A percentile compares a stretch with the other conserved stretches of the same genome.
phyloP scores from a whole-genome alignment of 2,888 invertebrate genomes.

The Parnassius smintheus region DNA sequence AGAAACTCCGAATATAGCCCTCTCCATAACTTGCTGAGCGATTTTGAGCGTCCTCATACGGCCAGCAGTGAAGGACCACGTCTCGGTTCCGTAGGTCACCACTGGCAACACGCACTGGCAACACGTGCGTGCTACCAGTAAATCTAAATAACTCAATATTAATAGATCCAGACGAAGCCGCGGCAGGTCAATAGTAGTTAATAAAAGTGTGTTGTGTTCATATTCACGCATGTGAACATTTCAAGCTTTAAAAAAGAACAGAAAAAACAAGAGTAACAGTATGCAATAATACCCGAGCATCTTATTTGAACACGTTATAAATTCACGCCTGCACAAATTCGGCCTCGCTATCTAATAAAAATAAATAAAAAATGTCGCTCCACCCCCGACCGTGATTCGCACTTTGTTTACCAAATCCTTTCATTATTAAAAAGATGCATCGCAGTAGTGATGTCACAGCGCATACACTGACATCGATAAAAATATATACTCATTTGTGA shows the following conservation, averaged over 20 bases:
- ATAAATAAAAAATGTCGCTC: slow-evolving; percentile 38
- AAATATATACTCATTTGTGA: slow-evolving; percentile 46
- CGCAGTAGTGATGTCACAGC: slow-evolving; percentile 50
- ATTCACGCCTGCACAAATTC: slow-evolving; percentile 27
- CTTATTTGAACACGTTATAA: slow-evolving; percentile 33
- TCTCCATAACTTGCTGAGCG: too few species aligned
- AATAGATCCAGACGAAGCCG: too few species aligned
- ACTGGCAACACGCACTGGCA: too few species aligned
- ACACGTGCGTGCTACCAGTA: too few species aligned
- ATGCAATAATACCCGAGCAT: neutral
- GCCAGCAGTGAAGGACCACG: too few species aligned
- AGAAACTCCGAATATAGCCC: too few species aligned
- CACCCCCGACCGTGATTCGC: slow-evolving; percentile 39
- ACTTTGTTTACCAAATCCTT: slow-evolving; percentile 70
- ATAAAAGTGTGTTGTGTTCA: too few species aligned
- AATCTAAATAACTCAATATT: too few species aligned
- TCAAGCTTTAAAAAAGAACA: neutral
- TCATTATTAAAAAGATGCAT: slow-evolving; percentile 75
- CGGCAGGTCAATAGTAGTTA: too few species aligned
- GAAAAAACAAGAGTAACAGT: neutral
- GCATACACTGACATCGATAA: slow-evolving; percentile 46
- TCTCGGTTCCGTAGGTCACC: too few species aligned
- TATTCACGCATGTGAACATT: too few species aligned
- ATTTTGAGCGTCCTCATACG: too few species aligned
- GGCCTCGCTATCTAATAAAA: slow-evolving; percentile 35